These are phyloP conservation scores for Tachycineta bicolor DNA, from an alignment of 2,113 vertebrate genomes.

Conservation along the genomic window DNA sequence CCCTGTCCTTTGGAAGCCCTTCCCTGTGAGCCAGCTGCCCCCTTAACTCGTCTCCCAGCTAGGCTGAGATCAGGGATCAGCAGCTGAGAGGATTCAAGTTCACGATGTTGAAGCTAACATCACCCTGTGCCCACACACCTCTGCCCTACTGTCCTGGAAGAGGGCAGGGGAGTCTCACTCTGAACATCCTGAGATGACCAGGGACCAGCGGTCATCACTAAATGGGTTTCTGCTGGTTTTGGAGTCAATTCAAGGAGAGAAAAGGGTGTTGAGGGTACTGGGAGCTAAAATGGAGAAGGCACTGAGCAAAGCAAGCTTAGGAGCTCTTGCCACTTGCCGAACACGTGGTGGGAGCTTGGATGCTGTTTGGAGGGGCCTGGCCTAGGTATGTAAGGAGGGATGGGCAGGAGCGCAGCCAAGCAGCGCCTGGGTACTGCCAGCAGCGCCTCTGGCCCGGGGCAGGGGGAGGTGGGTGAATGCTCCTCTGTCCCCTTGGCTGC, in stretches of 20 bases:
- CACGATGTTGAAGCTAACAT: not conserved
- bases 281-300: not conserved
- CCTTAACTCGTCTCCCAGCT: not conserved
- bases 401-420: not conserved
- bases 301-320: not conserved
- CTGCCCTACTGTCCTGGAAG: not conserved
- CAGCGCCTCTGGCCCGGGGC: not conserved
- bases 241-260: not conserved
- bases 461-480: rapidly evolving
- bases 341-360: rapidly evolving
- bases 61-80: not conserved
- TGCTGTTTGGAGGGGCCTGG: not conserved
- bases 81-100: not conserved
- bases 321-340: not conserved
- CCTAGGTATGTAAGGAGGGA: rapidly evolving
- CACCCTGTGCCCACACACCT: not conserved
- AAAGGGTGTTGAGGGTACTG: rapidly evolving
- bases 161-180: not conserved
- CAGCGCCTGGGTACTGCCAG: not conserved
- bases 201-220: not conserved
- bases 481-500: not conserved
- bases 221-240: not conserved
- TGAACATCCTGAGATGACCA: not conserved
- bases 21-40: not conserved
- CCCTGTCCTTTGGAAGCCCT: not conserved